Evolutionary conservation across 2,797 vertebrate genomes (phyloP).

Genomic region (Todus mexicanus): DNA sequence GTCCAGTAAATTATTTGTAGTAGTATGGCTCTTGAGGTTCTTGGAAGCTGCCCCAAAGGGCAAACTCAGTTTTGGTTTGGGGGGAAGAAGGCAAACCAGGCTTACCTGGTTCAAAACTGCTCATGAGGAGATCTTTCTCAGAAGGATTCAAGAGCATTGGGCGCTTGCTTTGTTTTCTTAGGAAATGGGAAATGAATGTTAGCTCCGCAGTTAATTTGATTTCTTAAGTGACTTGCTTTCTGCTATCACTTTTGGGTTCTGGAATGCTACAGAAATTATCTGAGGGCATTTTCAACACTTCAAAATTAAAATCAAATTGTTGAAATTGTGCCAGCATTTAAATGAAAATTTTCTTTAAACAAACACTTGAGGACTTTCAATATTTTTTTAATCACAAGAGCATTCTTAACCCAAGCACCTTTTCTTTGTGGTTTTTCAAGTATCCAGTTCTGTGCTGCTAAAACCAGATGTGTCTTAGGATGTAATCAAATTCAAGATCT

Average conservation of each 20-base stretch:
- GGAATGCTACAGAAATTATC: constrained; percentile 31
- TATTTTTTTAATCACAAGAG: background rate
- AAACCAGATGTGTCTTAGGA: background rate
- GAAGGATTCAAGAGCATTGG: background rate
- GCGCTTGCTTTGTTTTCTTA: constrained; percentile 54
- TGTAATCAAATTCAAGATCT: background rate
- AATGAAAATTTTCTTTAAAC: constrained; percentile 25
- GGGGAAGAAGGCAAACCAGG: background rate
- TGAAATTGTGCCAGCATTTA: constrained; percentile 30
- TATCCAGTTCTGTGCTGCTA: background rate
- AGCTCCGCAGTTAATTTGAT: constrained; percentile 13
- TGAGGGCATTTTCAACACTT: constrained; percentile 42
- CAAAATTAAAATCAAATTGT: constrained; percentile 40
- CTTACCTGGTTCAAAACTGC: background rate
- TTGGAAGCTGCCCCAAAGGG: background rate
- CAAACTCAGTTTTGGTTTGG: background rate
- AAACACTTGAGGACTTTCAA: background rate
- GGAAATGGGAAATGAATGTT: constrained; percentile 58
- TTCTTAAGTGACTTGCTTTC: constrained; percentile 25
- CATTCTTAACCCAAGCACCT: constrained; percentile 17
- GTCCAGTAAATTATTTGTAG: background rate
- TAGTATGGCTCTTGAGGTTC: background rate
- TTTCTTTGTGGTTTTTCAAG: background rate
- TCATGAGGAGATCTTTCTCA: constrained; percentile 26
- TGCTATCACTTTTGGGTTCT: background rate